Evolutionary conservation across 2,888 invertebrate genomes (phyloP).

Genomic region (Philereme transversata): DNA sequence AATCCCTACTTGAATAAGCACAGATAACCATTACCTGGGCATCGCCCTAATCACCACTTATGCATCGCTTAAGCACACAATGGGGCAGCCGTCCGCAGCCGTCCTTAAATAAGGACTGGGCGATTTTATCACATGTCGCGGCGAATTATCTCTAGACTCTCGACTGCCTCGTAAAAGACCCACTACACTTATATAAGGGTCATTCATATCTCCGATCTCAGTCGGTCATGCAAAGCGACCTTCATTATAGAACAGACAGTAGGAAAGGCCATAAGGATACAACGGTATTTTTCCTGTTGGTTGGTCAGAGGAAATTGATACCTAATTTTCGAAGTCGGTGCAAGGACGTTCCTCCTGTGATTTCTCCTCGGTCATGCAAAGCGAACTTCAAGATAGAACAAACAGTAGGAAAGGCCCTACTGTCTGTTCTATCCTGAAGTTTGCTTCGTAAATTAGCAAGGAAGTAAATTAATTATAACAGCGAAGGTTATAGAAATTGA

Average conservation of each 20-base stretch:
- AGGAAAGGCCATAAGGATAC: constrained; percentile 26
- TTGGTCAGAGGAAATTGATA: background rate
- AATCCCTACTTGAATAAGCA: constrained; percentile 26
- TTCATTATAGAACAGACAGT: constrained; percentile 49
- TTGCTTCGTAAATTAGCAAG: no score
- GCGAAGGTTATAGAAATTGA: no score
- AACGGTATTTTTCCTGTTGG: no score
- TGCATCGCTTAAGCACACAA: constrained; percentile 53
- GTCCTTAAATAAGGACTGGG: constrained; percentile 34
- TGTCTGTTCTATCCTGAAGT: no score
- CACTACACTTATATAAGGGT: constrained; percentile 68
- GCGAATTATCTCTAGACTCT: constrained; percentile 66
- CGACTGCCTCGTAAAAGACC: constrained; percentile 66
- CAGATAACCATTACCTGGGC: constrained; percentile 25
- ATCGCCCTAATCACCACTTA: constrained; percentile 49
- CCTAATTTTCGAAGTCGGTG: no score
- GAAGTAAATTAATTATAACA: no score
- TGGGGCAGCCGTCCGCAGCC: constrained; percentile 24
- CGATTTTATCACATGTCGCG: constrained; percentile 68
- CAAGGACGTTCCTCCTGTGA: no score
- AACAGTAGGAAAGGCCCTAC: background rate
- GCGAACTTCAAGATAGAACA: background rate
- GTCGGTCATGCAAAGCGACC: constrained; percentile 63
- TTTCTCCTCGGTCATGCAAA: background rate
- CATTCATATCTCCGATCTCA: constrained; percentile 68